A percentile compares a stretch with the other conserved stretches of the same genome.
These are phyloP conservation scores for Temnothorax unifasciatus DNA, from an alignment of 2,888 invertebrate genomes.

Conservation along the genomic window DNA sequence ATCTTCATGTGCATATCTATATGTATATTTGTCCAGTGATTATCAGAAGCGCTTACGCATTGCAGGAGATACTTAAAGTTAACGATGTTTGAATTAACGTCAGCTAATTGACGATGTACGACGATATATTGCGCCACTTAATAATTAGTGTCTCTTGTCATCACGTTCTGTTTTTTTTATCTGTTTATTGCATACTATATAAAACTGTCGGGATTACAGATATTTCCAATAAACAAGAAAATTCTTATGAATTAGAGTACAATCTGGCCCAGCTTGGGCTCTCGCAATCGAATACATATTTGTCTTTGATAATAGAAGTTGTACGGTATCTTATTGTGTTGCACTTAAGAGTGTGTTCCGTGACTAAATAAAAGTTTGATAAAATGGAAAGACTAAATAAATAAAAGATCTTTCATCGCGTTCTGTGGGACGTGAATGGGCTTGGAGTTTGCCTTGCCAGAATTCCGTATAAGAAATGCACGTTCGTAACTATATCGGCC, in stretches of 20 bases:
- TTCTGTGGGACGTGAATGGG: neutral
- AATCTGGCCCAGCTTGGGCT: too few relatives aligned
- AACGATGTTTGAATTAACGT: constrained; percentile 14
- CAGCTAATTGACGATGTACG: constrained; percentile 11
- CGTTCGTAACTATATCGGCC: neutral
- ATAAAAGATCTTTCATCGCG: neutral
- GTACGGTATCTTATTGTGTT: too few relatives aligned
- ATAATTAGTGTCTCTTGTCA: constrained; percentile 31
- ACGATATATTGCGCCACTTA: constrained; percentile 28
- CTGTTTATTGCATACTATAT: too few relatives aligned
- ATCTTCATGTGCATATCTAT: neutral
- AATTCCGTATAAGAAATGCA: neutral
- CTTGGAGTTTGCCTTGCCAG: neutral
- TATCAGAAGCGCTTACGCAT: neutral
- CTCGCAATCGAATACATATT: too few relatives aligned
- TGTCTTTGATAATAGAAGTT: too few relatives aligned
- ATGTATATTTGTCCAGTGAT: neutral
- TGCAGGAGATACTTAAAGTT: neutral
- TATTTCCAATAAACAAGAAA: too few relatives aligned
- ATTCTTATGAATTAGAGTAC: too few relatives aligned
- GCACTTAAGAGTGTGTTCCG: too few relatives aligned
- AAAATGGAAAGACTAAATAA: too few relatives aligned
- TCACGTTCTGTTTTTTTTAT: neutral
- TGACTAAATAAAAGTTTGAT: too few relatives aligned
- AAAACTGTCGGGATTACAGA: too few relatives aligned